These are phyloP conservation scores for Leucoma salicis DNA, from an alignment of 2,888 invertebrate genomes.

Conservation along the genomic window DNA sequence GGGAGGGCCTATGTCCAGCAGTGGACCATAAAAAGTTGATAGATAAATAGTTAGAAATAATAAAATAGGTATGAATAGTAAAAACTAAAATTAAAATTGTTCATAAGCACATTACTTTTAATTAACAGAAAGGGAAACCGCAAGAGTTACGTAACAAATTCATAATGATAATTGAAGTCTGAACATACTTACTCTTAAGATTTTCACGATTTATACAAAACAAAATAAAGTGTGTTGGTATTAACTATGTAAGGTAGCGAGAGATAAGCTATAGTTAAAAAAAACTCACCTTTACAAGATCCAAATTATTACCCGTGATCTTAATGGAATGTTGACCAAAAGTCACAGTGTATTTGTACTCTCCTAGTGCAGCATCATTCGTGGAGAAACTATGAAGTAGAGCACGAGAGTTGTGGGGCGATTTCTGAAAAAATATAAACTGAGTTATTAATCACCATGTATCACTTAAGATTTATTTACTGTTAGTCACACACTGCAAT, in stretches of 20 bases:
- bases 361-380: constrained; percentile 91
- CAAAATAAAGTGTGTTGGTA: neutral
- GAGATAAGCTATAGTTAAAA: neutral
- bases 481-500: too few relatives aligned
- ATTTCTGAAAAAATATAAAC: constrained; percentile 57
- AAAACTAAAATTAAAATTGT: too few relatives aligned
- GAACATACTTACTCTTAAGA: neutral
- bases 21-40: too few relatives aligned
- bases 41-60: too few relatives aligned
- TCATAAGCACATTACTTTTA: neutral
- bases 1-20: too few relatives aligned
- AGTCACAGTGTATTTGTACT: constrained; percentile 94
- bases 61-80: too few relatives aligned
- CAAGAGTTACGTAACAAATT: neutral
- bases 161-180: neutral
- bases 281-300: constrained; percentile 88
- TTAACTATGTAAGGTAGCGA: too few relatives aligned
- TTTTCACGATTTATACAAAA: neutral
- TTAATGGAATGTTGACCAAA: constrained; percentile 92
- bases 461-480: too few relatives aligned
- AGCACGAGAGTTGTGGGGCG: constrained; percentile 81
- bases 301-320: constrained; percentile 92
- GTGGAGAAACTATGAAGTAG: constrained; percentile 91
- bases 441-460: too few relatives aligned
- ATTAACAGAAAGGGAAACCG: neutral